These are phyloP conservation scores for Chrysomela aeneicollis DNA, from an alignment of 2,888 invertebrate genomes.

Conservation along the genomic window DNA sequence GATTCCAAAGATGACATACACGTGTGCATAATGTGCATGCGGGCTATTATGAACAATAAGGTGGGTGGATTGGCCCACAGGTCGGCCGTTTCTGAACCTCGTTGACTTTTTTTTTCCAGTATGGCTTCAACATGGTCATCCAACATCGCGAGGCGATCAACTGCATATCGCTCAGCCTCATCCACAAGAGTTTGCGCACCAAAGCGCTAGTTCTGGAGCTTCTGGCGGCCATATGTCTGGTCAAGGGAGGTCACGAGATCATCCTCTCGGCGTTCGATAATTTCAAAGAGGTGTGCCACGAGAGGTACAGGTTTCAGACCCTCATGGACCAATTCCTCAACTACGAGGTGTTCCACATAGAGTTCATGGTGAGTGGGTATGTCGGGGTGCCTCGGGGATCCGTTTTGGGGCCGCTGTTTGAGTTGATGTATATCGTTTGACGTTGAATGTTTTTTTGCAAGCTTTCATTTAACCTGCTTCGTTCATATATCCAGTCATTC, in stretches of 20 bases:
- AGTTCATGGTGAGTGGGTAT: conserved; percentile 90
- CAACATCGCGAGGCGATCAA: conserved; percentile 98
- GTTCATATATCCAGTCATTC: no score
- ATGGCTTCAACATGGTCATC: conserved; percentile 99
- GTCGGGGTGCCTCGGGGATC: conserved; percentile 3
- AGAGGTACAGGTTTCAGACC: conserved; percentile 91
- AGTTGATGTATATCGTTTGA: background rate
- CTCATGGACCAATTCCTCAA: conserved; percentile 97
- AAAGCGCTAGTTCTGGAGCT: conserved; percentile 97
- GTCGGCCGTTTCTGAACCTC: background rate
- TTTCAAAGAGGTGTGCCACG: conserved; percentile 92
- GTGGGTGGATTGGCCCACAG: conserved; percentile 55
- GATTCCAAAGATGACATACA: conserved; percentile 98
- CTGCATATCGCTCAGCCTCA: conserved; percentile 95
- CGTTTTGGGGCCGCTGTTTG: background rate
- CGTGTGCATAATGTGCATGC: conserved; percentile 98
- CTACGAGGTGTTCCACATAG: conserved; percentile 96
- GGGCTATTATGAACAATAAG: conserved; percentile 99
- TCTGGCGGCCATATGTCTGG: conserved; percentile 96
- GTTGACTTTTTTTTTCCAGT: conserved; percentile 66
- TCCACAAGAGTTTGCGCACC: conserved; percentile 95
- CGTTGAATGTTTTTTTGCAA: no score
- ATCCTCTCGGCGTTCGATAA: conserved; percentile 97
- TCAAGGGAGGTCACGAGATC: conserved; percentile 99
- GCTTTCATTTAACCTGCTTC: no score